phyloP scores from a whole-genome alignment of 2,797 vertebrate species.

The Philypnodon macrostomus region DNA sequence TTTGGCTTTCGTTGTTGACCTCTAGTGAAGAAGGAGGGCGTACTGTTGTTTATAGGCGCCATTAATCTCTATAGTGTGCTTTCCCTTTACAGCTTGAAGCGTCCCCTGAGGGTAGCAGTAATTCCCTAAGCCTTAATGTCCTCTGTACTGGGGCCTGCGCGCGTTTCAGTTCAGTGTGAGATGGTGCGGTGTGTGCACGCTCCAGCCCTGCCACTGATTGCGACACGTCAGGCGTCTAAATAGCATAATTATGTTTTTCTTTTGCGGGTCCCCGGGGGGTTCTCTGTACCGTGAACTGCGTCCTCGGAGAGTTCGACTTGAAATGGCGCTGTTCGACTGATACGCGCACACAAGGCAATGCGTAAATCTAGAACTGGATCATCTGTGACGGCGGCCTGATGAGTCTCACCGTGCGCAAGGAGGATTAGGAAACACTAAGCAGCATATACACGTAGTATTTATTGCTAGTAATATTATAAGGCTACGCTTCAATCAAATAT shows the following conservation, averaged over 20 bases:
- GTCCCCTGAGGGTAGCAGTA: slow-evolving; percentile 77
- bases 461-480: slow-evolving; percentile 1
- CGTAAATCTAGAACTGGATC: slow-evolving; percentile 28
- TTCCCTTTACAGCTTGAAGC: slow-evolving; percentile 70
- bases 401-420: too few species aligned
- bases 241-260: slow-evolving; percentile 74
- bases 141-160: slow-evolving; percentile 70
- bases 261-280: slow-evolving; percentile 53
- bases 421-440: too few species aligned
- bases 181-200: slow-evolving; percentile 6
- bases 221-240: slow-evolving; percentile 79
- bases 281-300: slow-evolving; percentile 61
- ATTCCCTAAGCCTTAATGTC: slow-evolving; percentile 80
- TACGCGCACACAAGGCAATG: slow-evolving; percentile 32
- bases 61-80: slow-evolving; percentile 83
- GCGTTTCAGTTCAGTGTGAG: slow-evolving; percentile 72
- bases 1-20: slow-evolving; percentile 52
- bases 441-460: too few species aligned
- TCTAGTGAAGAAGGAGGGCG: slow-evolving; percentile 59
- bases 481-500: too few species aligned
- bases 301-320: slow-evolving; percentile 63
- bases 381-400: slow-evolving; percentile 34
- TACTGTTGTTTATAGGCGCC: slow-evolving; percentile 70
- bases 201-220: slow-evolving; percentile 60
- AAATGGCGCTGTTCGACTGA: slow-evolving; percentile 41